Percentiles rank a stretch among this genome's conserved stretches.
These are phyloP conservation scores for Pheosia tremula DNA, from an alignment of 2,888 invertebrate species.

Conservation along the genomic window DNA sequence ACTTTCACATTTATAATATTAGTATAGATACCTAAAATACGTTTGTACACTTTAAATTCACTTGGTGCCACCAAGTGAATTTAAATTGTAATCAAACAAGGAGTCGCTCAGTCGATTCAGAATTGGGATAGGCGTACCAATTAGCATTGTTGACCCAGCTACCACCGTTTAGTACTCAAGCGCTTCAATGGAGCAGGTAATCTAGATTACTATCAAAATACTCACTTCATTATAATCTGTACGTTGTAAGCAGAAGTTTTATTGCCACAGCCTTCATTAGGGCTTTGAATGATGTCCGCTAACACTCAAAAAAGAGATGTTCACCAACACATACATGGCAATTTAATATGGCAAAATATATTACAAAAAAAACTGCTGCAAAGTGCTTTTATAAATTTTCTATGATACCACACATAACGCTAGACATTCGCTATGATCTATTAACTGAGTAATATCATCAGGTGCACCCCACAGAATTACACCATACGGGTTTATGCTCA, in stretches of 20 bases:
- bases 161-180: not conserved
- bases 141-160: not conserved
- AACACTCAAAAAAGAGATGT: too few relatives aligned
- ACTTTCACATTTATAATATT: too few relatives aligned
- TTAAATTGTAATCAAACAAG: slow-evolving; percentile 1
- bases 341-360: too few relatives aligned
- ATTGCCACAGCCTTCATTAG: not conserved
- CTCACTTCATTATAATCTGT: not conserved
- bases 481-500: not conserved
- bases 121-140: not conserved
- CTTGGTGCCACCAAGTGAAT: not conserved
- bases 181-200: slow-evolving; percentile 3
- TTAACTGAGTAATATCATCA: not conserved
- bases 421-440: not conserved
- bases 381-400: too few relatives aligned
- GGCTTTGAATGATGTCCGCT: not conserved
- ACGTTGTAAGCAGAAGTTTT: not conserved
- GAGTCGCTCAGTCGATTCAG: not conserved
- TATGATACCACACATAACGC: not conserved
- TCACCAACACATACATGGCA: too few relatives aligned
- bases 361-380: too few relatives aligned
- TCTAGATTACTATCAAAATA: not conserved
- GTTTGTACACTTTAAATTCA: too few relatives aligned
- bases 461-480: slow-evolving; percentile 3
- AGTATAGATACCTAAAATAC: not conserved